These are phyloP conservation scores for Drosophila aff. DNA, from an alignment of 1,140 invertebrate genomes.

Conservation along the genomic window DNA sequence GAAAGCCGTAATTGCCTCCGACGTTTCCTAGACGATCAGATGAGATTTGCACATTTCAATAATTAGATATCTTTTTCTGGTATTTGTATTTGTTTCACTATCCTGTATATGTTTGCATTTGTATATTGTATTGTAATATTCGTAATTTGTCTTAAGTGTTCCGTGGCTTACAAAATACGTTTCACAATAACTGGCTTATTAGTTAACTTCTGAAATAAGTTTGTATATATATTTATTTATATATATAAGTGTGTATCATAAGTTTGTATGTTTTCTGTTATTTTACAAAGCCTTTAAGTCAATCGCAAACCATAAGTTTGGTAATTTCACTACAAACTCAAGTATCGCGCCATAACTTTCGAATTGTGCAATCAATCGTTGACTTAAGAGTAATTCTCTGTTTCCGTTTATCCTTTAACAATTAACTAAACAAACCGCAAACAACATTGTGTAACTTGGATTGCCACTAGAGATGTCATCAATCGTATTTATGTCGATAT, in stretches of 20 bases:
- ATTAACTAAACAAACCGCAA: constrained; percentile 78
- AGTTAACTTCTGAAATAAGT: constrained; percentile 55
- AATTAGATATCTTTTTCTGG: constrained; percentile 25
- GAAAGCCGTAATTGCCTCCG: constrained; percentile 14
- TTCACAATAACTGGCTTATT: constrained; percentile 65
- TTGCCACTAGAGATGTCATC: constrained; percentile 68
- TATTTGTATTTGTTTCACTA: constrained; percentile 28
- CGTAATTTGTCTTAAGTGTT: constrained; percentile 48
- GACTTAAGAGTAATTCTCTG: constrained; percentile 45
- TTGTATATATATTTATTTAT: constrained; percentile 38
- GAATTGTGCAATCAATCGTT: constrained; percentile 60
- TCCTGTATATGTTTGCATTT: constrained; percentile 53
- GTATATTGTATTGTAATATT: constrained; percentile 51
- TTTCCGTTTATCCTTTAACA: constrained; percentile 61
- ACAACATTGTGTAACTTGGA: constrained; percentile 66
- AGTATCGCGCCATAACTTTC: constrained; percentile 24
- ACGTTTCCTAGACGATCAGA: constrained; percentile 9
- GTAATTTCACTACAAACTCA: constrained; percentile 59
- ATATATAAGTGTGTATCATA: constrained; percentile 3
- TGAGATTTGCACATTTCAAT: constrained; percentile 31
- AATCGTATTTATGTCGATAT: constrained; percentile 37
- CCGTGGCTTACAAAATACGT: constrained; percentile 54
- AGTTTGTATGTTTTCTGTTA: constrained; percentile 31
- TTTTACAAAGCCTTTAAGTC: constrained; percentile 75
- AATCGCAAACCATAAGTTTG: constrained; percentile 64